phyloP scores from a whole-genome alignment of 1,140 invertebrate genomes.

The Heliothis virescens region DNA sequence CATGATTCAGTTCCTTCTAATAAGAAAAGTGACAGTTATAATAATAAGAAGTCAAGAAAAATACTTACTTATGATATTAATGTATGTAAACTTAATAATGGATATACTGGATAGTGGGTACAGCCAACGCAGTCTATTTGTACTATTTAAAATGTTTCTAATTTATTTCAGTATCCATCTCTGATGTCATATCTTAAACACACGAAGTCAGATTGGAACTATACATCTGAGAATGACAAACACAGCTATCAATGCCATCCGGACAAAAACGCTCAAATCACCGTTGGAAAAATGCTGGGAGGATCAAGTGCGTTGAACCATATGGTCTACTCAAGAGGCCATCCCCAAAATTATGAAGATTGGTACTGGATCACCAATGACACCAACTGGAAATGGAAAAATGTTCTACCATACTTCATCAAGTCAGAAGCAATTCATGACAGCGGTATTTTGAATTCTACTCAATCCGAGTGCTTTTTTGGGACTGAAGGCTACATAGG shows the following conservation, averaged over 20 bases:
- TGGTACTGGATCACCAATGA: slow-evolving; percentile 86
- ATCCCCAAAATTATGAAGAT: slow-evolving; percentile 87
- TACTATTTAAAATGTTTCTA: too few relatives aligned
- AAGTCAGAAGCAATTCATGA: slow-evolving; percentile 62
- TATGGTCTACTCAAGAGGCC: slow-evolving; percentile 90
- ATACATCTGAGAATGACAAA: slow-evolving; percentile 88
- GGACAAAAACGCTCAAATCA: slow-evolving; percentile 88
- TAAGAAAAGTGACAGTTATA: too few relatives aligned
- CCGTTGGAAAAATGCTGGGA: slow-evolving; percentile 89
- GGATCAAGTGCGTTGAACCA: slow-evolving; percentile 92
- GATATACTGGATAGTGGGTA: too few relatives aligned
- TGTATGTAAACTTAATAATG: too few relatives aligned
- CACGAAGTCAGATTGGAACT: slow-evolving; percentile 88
- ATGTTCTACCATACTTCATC: slow-evolving; percentile 80
- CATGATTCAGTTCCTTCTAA: too few relatives aligned
- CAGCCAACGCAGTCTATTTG: too few relatives aligned
- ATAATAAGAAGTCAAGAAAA: too few relatives aligned
- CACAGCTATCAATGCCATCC: slow-evolving; percentile 87
- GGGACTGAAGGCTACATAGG: slow-evolving; percentile 49
- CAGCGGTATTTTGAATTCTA: slow-evolving; percentile 41
- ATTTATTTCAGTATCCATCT: slow-evolving; percentile 49
- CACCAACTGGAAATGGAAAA: slow-evolving; percentile 90
- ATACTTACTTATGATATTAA: too few relatives aligned
- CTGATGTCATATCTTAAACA: slow-evolving; percentile 40
- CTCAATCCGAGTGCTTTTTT: slow-evolving; percentile 29